Evolutionary conservation across 2,797 vertebrate genomes (phyloP), one percentile per base, ranked within the genome.

Genomic region (Falco berigora): DNA sequence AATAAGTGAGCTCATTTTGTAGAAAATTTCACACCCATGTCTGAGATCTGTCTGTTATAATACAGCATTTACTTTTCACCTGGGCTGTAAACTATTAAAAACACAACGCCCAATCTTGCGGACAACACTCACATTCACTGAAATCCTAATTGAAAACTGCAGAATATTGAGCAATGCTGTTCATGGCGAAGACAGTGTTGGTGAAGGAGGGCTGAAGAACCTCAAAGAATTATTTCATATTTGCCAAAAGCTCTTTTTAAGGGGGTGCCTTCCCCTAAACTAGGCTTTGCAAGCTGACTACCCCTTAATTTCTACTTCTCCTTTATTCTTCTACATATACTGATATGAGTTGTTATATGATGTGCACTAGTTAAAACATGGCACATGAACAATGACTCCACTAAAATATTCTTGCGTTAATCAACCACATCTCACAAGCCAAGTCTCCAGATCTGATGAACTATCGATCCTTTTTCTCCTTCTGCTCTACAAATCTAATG

Each of bases 71-170:
- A 94, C 90, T 86, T 96, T 86, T 73, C 52, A 76, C 82, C 61
- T 71, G 40, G 68, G 44, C 64, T 95, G 77, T 77, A 93, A 96
- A 85, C 79, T 63, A 81, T 75, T 94, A 93, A 95, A 97, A 76
- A 71, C 80, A 94, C 74, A 90, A 79, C 0, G 0, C 10, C 63
- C 66, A 59, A 59, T 38, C 63, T 38, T 30, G 21, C 24, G 64
- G 80, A 92, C 90, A 96, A 93, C 93, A 89, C 74, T 79, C 49
- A 42, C 77, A 93, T 94, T 96, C 83, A 93, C n/a, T 66, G 58
- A 86, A 95, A 56, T 63, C 34, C 40, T 52, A 50, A 79, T 0
- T 84, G 91, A 85, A 93, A 85, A 78, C 36, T 42, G 19, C 36
- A 76, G 63, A 72, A 73, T 74, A 80, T 19, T 66, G 28, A 73